Evolutionary conservation across 1,140 invertebrate genomes (phyloP).

Genomic region (Drosophila bocki): DNA sequence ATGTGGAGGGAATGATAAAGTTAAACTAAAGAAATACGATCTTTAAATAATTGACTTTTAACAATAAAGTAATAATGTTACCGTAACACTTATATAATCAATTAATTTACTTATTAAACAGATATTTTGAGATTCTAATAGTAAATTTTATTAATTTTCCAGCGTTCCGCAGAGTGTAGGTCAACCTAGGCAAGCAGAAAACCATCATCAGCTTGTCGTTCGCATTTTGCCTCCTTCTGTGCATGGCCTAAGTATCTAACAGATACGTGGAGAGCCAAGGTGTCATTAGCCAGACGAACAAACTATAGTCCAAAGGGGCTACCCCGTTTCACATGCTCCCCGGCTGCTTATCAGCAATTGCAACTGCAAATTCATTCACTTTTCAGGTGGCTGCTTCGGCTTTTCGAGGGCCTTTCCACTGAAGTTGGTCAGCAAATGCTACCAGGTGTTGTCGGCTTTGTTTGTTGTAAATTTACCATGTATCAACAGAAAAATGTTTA

Average conservation of each 20-base stretch:
- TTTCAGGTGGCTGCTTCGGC: slow-evolving; percentile 15
- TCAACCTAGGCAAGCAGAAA: neutral
- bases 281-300: slow-evolving; percentile 19
- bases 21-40: neutral
- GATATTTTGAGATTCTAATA: too few species aligned
- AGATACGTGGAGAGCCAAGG: slow-evolving; percentile 5
- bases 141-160: neutral
- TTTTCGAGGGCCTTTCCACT: slow-evolving; percentile 7
- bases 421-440: slow-evolving; percentile 35
- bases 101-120: too few species aligned
- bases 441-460: slow-evolving; percentile 17
- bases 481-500: slow-evolving; percentile 54
- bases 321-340: neutral
- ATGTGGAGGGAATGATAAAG: neutral
- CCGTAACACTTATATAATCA: too few species aligned
- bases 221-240: neutral
- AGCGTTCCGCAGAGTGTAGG: neutral
- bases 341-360: slow-evolving; percentile 30
- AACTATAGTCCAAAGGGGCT: slow-evolving; percentile 6
- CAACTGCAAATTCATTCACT: slow-evolving; percentile 30
- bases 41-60: neutral
- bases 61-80: too few species aligned
- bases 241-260: slow-evolving; percentile 1
- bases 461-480: slow-evolving; percentile 40
- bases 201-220: slow-evolving; percentile 8